Evolutionary conservation across 2,797 vertebrate species (phyloP), one percentile per base, ranked within the genome.

Genomic region (Diplodus sargus): DNA sequence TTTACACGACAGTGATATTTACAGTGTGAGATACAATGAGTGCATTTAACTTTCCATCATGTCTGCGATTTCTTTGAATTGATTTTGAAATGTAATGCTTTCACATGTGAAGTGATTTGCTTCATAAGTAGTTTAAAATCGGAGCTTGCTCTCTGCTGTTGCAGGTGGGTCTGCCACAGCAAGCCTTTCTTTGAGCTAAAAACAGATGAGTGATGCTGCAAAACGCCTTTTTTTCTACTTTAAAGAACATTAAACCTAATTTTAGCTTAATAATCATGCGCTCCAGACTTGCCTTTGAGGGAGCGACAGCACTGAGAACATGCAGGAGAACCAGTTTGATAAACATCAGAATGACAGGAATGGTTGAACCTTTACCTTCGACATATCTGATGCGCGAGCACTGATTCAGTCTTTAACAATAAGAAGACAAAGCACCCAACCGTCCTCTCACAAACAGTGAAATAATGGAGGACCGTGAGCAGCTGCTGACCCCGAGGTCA

Each of bases 311-410:
- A 60, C 62, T 22, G 23, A 34, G n/a, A 22, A 18, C 66, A 85
- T 81, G 89, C 67, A 60, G 88, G 43, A 81, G 58, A 94, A 93
- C 93, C 89, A 82, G 93, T 93, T 91, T 75, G 92, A 94, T 91
- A 84, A 71, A 88, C 87, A 94, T 94, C 91, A 89, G 83, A 90
- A 91, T 92, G 89, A 82, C 49, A 82, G 89, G 92, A 91, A 93
- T 90, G 90, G 17, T 20, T 81, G 7, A 72, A 57, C 51, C 25
- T 51, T 52, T 28, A 18, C 72, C 49, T 71, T 15, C 17, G 52
- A 5, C 63, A 48, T 18, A 62, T 73, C 15, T 47, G 56, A 65
- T 51, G 14, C 18, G 0, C 39, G 10, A 57, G 10, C 2, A 10
- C 39, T 39, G 39, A 39, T 39, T 28, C 4, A 7, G 34, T 14